phyloP scores from a whole-genome alignment of 2,888 invertebrate genomes.

The Mechanitis mazaeus region DNA sequence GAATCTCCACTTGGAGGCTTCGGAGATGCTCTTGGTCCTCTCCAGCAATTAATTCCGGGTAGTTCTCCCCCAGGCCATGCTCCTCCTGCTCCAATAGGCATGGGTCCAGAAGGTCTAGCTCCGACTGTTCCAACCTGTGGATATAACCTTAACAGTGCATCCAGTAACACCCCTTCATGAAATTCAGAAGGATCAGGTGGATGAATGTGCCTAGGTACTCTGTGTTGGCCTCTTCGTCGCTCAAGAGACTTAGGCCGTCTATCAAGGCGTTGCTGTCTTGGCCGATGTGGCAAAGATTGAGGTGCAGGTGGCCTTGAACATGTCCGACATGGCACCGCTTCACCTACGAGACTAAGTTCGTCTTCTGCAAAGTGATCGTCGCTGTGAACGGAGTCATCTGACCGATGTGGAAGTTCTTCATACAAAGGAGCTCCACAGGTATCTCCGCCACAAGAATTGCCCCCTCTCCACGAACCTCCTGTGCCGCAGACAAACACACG shows the following conservation, averaged over 20 bases:
- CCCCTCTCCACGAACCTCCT: conserved; percentile 75
- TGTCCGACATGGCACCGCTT: conserved; percentile 67
- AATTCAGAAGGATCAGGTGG: conserved; percentile 86
- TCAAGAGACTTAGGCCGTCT: conserved; percentile 75
- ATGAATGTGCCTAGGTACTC: conserved; percentile 74
- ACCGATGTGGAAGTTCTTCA: conserved; percentile 84
- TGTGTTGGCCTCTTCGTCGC: conserved; percentile 63
- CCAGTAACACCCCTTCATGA: conserved; percentile 87
- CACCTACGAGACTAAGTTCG: conserved; percentile 79
- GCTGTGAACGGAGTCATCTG: conserved; percentile 79
- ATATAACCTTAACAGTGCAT: conserved; percentile 82
- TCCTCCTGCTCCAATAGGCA: conserved; percentile 77
- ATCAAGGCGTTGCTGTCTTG: conserved; percentile 77
- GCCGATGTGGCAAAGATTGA: conserved; percentile 75
- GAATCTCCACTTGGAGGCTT: conserved; percentile 84
- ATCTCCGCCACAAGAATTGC: conserved; percentile 66
- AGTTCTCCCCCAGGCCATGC: conserved; percentile 82
- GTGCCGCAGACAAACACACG: conserved; percentile 83
- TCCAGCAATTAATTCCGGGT: conserved; percentile 77
- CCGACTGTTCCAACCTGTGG: conserved; percentile 83
- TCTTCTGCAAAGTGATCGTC: conserved; percentile 93
- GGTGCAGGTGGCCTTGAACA: conserved; percentile 72
- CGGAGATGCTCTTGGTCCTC: conserved; percentile 71
- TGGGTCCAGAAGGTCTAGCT: conserved; percentile 65
- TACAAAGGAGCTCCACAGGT: conserved; percentile 83